Conservation (phyloP, 2,888 invertebrate genomes). For the Eucriotettix oculatus region DNA sequence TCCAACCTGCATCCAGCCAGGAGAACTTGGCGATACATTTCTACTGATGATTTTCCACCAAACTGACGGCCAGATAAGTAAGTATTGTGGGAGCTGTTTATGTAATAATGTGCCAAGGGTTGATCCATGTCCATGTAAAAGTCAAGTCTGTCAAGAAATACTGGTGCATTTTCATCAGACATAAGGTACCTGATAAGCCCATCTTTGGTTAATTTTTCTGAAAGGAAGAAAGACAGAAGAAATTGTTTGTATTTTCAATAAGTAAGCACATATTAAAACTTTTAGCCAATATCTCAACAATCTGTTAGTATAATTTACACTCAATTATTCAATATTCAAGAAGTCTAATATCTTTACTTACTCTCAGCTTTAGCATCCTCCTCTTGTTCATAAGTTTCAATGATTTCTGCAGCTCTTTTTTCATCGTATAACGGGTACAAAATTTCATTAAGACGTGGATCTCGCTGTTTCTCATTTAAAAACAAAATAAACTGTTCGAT, state of each 20-base stretch:
- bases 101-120: constrained; percentile 93
- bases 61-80: constrained; percentile 91
- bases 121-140: constrained; percentile 99
- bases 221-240: neutral
- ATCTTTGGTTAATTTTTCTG: constrained; percentile 56
- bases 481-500: constrained; percentile 80
- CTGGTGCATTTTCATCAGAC: constrained; percentile 99
- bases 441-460: constrained; percentile 96
- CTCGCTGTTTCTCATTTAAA: constrained; percentile 92
- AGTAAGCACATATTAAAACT: too few species aligned
- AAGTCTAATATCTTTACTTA: constrained; percentile 18
- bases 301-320: too few species aligned
- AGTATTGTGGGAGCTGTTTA: constrained; percentile 96
- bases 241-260: neutral
- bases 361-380: constrained; percentile 55
- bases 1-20: constrained; percentile 84
- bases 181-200: constrained; percentile 95
- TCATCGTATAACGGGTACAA: constrained; percentile 93
- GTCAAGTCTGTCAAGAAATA: constrained; percentile 93
- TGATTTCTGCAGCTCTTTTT: constrained; percentile 82
- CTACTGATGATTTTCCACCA: constrained; percentile 94
- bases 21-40: constrained; percentile 96
- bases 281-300: too few species aligned
- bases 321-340: too few species aligned
- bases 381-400: constrained; percentile 80